Evolutionary conservation across 2,888 invertebrate genomes (phyloP).

Genomic region (Crepidodera aurea): DNA sequence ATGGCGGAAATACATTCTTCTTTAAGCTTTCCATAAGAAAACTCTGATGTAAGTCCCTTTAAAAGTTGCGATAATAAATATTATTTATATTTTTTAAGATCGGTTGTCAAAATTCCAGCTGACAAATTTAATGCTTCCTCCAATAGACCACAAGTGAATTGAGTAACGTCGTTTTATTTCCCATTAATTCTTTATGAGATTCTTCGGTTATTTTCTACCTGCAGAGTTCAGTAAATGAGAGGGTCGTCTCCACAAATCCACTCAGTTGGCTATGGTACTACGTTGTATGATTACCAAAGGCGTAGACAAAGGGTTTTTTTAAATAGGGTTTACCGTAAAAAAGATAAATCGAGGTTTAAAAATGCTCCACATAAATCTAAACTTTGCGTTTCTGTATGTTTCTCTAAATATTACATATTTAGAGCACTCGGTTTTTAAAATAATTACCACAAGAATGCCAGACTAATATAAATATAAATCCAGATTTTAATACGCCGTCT

Average conservation of each 20-base stretch:
- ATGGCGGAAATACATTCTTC: no score
- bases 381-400: no score
- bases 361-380: no score
- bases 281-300: neutral
- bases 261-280: slow-evolving; percentile 8
- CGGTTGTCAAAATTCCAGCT: neutral
- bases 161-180: slow-evolving; percentile 31
- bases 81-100: no score
- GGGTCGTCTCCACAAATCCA: slow-evolving; percentile 28
- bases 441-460: neutral
- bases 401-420: no score
- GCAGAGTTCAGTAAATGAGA: slow-evolving; percentile 39
- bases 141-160: slow-evolving; percentile 10
- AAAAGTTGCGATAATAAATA: no score
- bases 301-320: neutral
- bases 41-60: no score
- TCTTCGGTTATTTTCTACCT: slow-evolving; percentile 39
- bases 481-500: no score
- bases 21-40: no score
- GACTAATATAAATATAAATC: no score
- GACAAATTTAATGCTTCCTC: slow-evolving; percentile 1
- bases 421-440: neutral
- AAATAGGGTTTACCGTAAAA: neutral
- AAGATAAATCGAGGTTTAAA: neutral
- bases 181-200: slow-evolving; percentile 38